These are phyloP conservation scores for Diabrotica virgifera DNA, from an alignment of 1,140 invertebrate species.

Conservation along the genomic window DNA sequence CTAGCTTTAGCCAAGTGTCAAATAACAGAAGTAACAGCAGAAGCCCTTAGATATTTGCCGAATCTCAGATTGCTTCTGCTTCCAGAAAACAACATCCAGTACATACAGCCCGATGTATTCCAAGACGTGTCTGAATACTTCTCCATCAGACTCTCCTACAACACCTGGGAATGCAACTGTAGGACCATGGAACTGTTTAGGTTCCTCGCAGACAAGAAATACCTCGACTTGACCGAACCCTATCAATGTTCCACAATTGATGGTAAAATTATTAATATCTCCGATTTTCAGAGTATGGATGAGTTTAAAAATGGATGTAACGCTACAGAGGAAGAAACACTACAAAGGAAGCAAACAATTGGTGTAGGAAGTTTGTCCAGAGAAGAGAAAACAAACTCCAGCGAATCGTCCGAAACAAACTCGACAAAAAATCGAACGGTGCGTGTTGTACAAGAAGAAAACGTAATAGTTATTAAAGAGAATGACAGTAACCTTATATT, in stretches of 20 bases:
- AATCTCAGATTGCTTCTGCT: conserved; percentile 36
- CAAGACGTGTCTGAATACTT: conserved; percentile 19
- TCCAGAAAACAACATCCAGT: conserved; percentile 40
- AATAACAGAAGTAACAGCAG: conserved; percentile 27
- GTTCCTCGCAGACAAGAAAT: conserved; percentile 23
- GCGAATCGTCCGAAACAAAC: background rate
- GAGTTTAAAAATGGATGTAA: conserved; percentile 9
- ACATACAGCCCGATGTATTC: conserved; percentile 33
- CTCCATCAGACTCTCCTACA: conserved; percentile 33
- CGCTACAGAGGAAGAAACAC: background rate
- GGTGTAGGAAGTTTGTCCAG: background rate
- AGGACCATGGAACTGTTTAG: conserved; percentile 38
- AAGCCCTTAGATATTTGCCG: conserved; percentile 32
- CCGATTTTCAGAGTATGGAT: conserved; percentile 10
- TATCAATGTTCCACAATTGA: conserved; percentile 28
- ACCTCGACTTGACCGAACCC: conserved; percentile 30
- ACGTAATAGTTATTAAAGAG: background rate
- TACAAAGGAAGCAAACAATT: background rate
- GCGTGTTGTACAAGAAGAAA: background rate
- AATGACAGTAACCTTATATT: background rate
- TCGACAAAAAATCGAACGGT: background rate
- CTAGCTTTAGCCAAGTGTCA: conserved; percentile 34
- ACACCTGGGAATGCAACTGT: conserved; percentile 39
- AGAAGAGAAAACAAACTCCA: background rate
- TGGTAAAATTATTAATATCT: conserved; percentile 26